Evolutionary conservation across 2,113 vertebrate genomes (phyloP).

Genomic region (Ondatra zibethicus): DNA sequence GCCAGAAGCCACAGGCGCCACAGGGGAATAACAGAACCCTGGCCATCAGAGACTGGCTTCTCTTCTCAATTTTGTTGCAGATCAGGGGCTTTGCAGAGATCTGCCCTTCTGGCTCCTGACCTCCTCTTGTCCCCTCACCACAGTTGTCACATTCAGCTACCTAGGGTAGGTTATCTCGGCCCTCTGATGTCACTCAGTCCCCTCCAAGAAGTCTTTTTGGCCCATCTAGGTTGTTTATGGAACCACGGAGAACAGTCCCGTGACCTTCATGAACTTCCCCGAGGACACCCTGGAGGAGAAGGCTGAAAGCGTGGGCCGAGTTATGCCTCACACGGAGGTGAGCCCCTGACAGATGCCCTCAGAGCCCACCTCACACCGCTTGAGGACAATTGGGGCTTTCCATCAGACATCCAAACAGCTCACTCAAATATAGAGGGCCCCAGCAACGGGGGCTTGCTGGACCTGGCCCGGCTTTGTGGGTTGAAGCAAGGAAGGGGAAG

Average conservation of each 20-base stretch:
- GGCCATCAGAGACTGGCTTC: background rate
- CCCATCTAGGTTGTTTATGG: conserved; percentile 92
- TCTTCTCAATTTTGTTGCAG: background rate
- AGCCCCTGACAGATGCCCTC: background rate
- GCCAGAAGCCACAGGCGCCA: background rate
- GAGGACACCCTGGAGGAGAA: conserved; percentile 88
- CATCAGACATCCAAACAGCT: background rate
- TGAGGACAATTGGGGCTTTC: background rate
- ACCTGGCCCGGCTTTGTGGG: background rate
- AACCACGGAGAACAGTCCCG: conserved; percentile 97
- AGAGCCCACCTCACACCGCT: background rate
- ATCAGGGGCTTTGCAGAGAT: background rate
- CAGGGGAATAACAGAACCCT: background rate
- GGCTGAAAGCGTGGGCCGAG: conserved; percentile 88
- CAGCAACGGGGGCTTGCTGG: background rate
- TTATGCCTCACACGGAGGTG: conserved; percentile 94
- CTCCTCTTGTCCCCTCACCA: background rate
- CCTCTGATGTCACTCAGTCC: background rate
- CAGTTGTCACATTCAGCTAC: background rate
- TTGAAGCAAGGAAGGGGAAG: conserved; percentile 11
- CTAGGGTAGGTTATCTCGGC: background rate
- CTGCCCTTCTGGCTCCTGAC: background rate
- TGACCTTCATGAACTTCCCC: conserved; percentile 91
- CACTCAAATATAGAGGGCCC: background rate
- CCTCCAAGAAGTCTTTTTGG: background rate